Evolutionary conservation across 2,888 invertebrate species (phyloP), one percentile per base, ranked within the genome.

Genomic region (Gandaritis pyraliata): DNA sequence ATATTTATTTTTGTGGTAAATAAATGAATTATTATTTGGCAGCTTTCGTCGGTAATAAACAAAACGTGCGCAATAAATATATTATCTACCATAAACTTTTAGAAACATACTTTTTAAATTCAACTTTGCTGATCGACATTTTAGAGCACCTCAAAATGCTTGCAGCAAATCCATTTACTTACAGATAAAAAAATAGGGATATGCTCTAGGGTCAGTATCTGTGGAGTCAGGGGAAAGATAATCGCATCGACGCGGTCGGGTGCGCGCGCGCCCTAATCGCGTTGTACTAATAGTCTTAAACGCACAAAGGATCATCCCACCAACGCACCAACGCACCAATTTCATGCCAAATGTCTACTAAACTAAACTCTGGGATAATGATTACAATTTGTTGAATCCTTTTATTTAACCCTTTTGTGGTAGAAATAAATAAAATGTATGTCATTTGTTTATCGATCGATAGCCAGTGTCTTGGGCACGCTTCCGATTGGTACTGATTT

Each of bases 281-380:
- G 83, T 90, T 90, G 81, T 82, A 72, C 76, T 91, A 91, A 91
- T 88, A 82, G 87, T 86, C 88, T 90, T 90, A 89, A 82, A 81
- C 85, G 80, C 73, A 88, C 88, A 89, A 90, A 88, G 87, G 87
- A 78, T 84, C 86, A 86, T 87, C 86, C 48, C 18, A 36, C 43
- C 87, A 88, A 87, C 41, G 13, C n/a, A n/a, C 8, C 41, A 15
- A 41, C 88, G 86, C 78, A 74, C 80, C 86, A 86, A 88, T 88
- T 88, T 84, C 80, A 85, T 85, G 80, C 90, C 90, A 90, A 90
- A 89, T 90, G 90, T 90, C 87, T 80, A 68, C 87, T 80, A 68
- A 62, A 68, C 70, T 61, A 52, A 48, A 56, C 38, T 33, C 43
- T 45, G 13, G 6, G 6, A 7, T 59, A 63, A 63, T 58, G 46